Base-by-base conservation (phyloP, 2,797 vertebrate genomes). In the Podargus strigoides region DNA sequence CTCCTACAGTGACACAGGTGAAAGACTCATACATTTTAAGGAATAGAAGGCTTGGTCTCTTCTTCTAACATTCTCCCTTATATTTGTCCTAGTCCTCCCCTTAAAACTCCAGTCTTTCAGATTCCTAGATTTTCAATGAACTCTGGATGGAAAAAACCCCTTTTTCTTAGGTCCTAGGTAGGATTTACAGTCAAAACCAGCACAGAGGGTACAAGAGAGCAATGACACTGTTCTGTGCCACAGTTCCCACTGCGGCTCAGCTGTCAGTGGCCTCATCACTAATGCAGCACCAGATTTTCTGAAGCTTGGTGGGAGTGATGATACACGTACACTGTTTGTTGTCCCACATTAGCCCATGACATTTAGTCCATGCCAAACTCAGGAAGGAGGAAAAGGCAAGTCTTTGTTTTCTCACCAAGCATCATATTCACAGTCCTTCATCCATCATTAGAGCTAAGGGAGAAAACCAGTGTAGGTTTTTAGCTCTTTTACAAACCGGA, bases 1-100 rank as follows among this genome's bases (percentile, higher is more conserved):
- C 37, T 49, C 37, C 69, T 79, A 36, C 42, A 63, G 63, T 69
- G 50, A 19, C 47, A 59, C 58, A 59, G 50, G 52, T 66, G 55
- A 90, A 84, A 16, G 26, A 20, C 21, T 92, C 39, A 80, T 68
- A 36, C 32, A 74, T 82, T 87, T 95, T 73, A 82, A 84, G 77
- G 34, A 69, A 41, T 15, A 47, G 28, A 79, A 79, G 12, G 3
- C 17, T 82, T 56, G 14, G 8, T 59, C 27, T 93, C 69, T 53
- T 56, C 30, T 85, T 70, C 36, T 64, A 24, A 52, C 56, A 5
- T 37, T 69, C 58, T 69, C 13, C 21, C 10, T 84, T 80, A 28
- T 37, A 70, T 49, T 80, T 82, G 5, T 77, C 19, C 26, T 76
- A 56, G 24, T 55, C 12, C 21, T 87, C 21, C 42, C 32, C 17